Evolutionary conservation across 2,888 invertebrate genomes (phyloP).

Genomic region (Eretmocerus hayati): DNA sequence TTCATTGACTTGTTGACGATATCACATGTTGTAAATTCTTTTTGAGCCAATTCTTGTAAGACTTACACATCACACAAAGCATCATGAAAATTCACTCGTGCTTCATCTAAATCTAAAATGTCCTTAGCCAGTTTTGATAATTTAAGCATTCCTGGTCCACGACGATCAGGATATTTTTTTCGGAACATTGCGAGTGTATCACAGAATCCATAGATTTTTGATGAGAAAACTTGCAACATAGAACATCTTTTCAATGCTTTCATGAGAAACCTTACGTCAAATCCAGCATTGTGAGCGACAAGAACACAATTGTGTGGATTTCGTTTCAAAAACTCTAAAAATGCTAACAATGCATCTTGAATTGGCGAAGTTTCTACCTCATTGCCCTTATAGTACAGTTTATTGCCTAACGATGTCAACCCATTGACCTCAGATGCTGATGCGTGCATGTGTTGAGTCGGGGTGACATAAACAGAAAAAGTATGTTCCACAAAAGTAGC

Average conservation of each 20-base stretch:
- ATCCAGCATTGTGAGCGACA: background rate
- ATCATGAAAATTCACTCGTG: background rate
- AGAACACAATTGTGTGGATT: background rate
- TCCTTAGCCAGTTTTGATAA: background rate
- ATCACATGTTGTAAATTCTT: background rate
- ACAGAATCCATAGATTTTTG: background rate
- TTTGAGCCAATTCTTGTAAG: background rate
- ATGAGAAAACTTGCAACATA: background rate
- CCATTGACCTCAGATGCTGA: slow-evolving; percentile 19
- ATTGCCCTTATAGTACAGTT: slow-evolving; percentile 13
- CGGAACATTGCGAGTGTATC: background rate
- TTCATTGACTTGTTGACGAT: background rate
- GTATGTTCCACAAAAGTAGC: slow-evolving; percentile 13
- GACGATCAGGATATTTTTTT: background rate
- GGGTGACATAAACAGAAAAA: slow-evolving; percentile 23
- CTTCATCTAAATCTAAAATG: background rate
- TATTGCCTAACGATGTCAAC: slow-evolving; percentile 14
- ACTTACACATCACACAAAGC: background rate
- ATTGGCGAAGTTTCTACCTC: background rate
- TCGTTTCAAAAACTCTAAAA: background rate
- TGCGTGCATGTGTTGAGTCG: slow-evolving; percentile 15
- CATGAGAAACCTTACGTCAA: background rate
- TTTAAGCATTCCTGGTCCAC: background rate
- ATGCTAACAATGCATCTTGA: background rate
- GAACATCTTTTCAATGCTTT: background rate